Conservation (phyloP, 2,113 vertebrate genomes). For the Spheniscus mendiculus region DNA sequence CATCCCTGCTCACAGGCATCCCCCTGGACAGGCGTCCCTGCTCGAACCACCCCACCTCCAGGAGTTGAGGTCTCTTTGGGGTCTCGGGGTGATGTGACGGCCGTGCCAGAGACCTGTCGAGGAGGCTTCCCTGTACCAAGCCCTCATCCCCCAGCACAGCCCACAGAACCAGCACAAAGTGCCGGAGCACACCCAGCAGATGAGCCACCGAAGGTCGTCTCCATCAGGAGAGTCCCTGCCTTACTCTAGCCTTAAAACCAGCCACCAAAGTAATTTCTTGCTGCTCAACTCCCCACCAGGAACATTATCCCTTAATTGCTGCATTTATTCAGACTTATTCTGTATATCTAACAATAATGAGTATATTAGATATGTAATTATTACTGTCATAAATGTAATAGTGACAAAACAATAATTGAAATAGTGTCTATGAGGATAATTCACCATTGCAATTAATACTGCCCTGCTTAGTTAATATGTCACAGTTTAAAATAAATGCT, state of each 20-base stretch:
- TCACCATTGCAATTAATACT: constrained; percentile 60
- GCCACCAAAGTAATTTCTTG: neutral
- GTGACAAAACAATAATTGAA: constrained; percentile 69
- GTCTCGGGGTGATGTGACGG: rapidly evolving
- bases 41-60: rapidly evolving
- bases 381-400: constrained; percentile 67
- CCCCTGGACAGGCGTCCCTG: neutral
- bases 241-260: neutral
- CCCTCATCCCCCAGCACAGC: neutral
- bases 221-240: neutral
- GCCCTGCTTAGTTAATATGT: constrained; percentile 60
- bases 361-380: constrained; percentile 69
- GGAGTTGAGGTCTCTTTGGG: neutral
- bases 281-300: constrained; percentile 16
- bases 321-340: constrained; percentile 62
- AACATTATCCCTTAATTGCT: constrained; percentile 59
- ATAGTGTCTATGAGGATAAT: constrained; percentile 64
- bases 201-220: neutral
- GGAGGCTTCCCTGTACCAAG: rapidly evolving
- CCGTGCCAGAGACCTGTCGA: neutral
- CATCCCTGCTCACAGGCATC: neutral
- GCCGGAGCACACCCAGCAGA: neutral
- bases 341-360: constrained; percentile 66
- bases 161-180: neutral
- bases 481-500: constrained; percentile 50